A percentile compares a stretch with the other conserved stretches of the same genome.
Evolutionary conservation across 2,113 vertebrate genomes (phyloP).

Genomic region (Recurvirostra avosetta): DNA sequence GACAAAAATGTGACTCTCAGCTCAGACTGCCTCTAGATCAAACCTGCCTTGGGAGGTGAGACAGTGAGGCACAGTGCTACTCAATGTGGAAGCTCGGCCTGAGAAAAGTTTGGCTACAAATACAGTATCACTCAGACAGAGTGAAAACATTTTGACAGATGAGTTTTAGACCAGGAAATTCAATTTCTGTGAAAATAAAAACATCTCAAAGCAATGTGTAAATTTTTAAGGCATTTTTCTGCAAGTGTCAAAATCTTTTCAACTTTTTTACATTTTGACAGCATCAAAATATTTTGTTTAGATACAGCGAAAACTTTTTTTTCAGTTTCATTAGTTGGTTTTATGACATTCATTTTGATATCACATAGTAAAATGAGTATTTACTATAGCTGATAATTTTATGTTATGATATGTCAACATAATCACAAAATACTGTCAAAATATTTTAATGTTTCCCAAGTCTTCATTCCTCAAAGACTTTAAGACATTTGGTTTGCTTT

Average conservation of each 20-base stretch:
- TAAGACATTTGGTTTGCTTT: conserved; percentile 10
- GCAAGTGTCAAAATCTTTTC: neutral
- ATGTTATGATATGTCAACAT: neutral
- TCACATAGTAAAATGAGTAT: neutral
- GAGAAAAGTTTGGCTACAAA: neutral
- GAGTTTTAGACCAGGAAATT: neutral
- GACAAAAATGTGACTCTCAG: neutral
- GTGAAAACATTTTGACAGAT: conserved; percentile 16
- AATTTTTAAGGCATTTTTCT: neutral
- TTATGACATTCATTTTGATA: neutral
- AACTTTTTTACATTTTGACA: neutral
- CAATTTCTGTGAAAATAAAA: neutral
- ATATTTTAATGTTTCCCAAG: neutral
- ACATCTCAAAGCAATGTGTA: neutral
- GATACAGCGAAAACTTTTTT: neutral
- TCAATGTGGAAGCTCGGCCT: neutral
- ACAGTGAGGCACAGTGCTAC: neutral
- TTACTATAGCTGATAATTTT: neutral
- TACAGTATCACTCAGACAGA: neutral
- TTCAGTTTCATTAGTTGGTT: neutral
- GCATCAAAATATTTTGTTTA: neutral
- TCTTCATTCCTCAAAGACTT: neutral
- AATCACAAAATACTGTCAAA: conserved; percentile 28
- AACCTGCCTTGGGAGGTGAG: neutral
- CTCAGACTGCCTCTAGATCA: neutral